Conservation (phyloP, 1,140 invertebrate species). For the Rhopalosiphum padi region DNA sequence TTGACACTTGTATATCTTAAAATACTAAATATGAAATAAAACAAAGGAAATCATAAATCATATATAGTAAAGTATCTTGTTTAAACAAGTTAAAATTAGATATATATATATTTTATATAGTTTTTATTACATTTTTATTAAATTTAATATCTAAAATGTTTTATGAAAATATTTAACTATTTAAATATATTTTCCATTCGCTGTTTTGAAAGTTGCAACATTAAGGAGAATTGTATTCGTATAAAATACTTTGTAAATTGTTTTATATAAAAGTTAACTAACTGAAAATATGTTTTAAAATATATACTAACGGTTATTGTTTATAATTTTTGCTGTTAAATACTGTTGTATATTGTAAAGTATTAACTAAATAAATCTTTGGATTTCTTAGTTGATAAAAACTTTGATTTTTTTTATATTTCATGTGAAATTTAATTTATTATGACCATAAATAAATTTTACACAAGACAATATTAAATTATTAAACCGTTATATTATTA, state of each 20-base stretch:
- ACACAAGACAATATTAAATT: no score
- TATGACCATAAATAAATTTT: background rate
- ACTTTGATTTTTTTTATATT: background rate
- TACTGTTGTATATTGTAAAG: background rate
- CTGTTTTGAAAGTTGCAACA: background rate
- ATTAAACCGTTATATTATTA: no score
- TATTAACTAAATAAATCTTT: background rate
- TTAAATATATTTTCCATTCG: background rate
- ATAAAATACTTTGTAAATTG: background rate
- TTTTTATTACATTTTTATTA: background rate
- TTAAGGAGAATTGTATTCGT: background rate
- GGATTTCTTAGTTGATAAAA: background rate
- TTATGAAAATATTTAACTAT: background rate
- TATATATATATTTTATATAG: background rate
- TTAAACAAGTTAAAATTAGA: background rate
- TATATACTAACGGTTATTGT: background rate
- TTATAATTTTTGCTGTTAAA: background rate
- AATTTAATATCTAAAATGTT: background rate
- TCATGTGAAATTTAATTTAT: background rate
- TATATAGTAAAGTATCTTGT: background rate
- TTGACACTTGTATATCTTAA: background rate
- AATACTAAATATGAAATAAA: background rate
- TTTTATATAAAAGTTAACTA: background rate
- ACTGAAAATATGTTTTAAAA: slow-evolving; percentile 2
- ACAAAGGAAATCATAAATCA: background rate